phyloP scores from a whole-genome alignment of 30 jellyfish, hydroid and myxozoan genomes.

The Sanderia malayensis region DNA sequence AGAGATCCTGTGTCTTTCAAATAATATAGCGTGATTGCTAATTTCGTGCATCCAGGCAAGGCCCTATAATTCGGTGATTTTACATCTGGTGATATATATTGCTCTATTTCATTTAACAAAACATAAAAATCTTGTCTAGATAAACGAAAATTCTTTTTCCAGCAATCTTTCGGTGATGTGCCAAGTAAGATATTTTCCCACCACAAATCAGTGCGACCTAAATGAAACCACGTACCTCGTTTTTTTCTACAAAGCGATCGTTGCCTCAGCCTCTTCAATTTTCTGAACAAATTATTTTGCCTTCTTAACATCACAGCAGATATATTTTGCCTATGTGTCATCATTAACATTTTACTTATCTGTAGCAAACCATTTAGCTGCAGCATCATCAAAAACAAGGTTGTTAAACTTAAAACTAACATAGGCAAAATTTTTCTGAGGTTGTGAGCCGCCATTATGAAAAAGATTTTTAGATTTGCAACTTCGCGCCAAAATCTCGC shows the following conservation, averaged over 20 bases:
- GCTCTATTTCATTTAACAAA: conserved; percentile 14
- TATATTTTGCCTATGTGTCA: no score
- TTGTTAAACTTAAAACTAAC: no score
- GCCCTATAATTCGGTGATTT: conserved; percentile 57
- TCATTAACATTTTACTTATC: no score
- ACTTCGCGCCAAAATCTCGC: no score
- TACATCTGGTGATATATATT: conserved; percentile 29
- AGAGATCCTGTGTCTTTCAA: conserved; percentile 42
- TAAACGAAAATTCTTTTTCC: conserved; percentile 52
- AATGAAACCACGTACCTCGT: conserved; percentile 2
- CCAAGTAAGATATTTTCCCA: conserved; percentile 39
- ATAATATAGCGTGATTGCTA: conserved; percentile 46
- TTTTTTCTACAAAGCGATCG: conserved; percentile 8
- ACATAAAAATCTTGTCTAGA: conserved; percentile 20
- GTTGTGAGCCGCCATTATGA: no score
- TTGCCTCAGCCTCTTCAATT: conserved; percentile 4
- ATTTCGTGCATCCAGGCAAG: conserved; percentile 41
- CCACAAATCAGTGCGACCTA: conserved; percentile 51
- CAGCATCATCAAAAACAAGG: no score
- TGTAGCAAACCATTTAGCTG: no score
- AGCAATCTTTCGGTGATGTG: not conserved
- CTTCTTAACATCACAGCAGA: no score
- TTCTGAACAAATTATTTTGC: no score
- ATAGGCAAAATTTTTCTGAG: no score
- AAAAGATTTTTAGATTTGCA: no score